phyloP scores from a whole-genome alignment of 92 coral and sea anemone species.

The Zoanthus gigantus region DNA sequence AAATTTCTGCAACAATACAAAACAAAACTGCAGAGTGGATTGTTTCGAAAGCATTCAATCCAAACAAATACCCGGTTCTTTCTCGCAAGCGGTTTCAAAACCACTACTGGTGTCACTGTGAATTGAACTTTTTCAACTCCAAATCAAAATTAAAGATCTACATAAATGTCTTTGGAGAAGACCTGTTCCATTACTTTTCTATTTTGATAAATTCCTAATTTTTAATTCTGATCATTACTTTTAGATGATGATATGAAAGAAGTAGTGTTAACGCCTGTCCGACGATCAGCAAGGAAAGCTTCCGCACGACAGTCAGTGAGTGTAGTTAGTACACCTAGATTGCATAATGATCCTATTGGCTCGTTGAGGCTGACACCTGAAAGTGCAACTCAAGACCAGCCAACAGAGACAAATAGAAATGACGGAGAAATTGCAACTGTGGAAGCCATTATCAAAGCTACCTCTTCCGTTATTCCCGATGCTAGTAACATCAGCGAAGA shows the following conservation, averaged over 20 bases:
- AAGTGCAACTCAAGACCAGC: background rate
- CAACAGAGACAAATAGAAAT: background rate
- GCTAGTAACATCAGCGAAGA: background rate
- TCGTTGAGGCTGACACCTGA: slow-evolving; percentile 83
- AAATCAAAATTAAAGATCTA: too few relatives aligned
- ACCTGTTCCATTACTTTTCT: too few relatives aligned
- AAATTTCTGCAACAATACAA: too few relatives aligned
- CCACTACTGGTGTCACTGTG: too few relatives aligned
- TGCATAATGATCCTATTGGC: slow-evolving; percentile 49
- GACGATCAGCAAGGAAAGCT: slow-evolving; percentile 85
- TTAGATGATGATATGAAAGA: slow-evolving; percentile 63
- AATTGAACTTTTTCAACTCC: too few relatives aligned
- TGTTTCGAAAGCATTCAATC: too few relatives aligned
- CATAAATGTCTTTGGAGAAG: too few relatives aligned
- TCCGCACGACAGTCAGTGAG: slow-evolving; percentile 48
- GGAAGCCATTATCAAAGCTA: slow-evolving; percentile 13
- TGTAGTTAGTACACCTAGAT: slow-evolving; percentile 79
- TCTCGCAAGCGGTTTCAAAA: too few relatives aligned
- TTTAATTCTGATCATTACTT: background rate
- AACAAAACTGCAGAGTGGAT: too few relatives aligned
- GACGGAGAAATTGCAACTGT: background rate
- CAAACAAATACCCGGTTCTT: too few relatives aligned
- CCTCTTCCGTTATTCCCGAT: background rate
- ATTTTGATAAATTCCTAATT: background rate
- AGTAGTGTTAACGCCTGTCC: slow-evolving; percentile 86